Evolutionary conservation across 2,888 invertebrate genomes (phyloP).

Genomic region (Asteroscopus sphinx): DNA sequence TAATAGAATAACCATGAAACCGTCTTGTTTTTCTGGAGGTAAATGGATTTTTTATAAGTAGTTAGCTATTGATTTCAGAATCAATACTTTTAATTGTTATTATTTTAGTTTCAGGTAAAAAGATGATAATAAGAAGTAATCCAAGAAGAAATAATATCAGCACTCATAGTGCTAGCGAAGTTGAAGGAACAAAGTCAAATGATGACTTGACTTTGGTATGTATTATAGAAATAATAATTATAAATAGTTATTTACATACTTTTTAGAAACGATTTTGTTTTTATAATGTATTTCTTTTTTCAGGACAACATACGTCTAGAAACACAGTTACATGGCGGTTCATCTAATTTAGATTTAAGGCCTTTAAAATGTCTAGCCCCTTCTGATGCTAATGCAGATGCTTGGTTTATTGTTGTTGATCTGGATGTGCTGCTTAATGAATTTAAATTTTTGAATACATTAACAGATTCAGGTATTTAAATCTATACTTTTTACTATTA

Average conservation of each 20-base stretch:
- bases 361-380: conserved; percentile 63
- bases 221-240: not conserved
- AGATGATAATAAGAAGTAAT: not conserved
- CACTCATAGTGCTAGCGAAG: conserved; percentile 1
- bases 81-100: too few species aligned
- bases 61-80: too few species aligned
- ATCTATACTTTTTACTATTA: too few species aligned
- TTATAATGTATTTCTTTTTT: conserved; percentile 13
- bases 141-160: conserved; percentile 1
- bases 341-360: conserved; percentile 59
- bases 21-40: conserved; percentile 41
- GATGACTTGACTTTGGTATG: conserved; percentile 14
- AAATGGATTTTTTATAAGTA: conserved; percentile 16
- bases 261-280: not conserved
- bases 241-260: not conserved
- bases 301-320: conserved; percentile 30
- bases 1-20: conserved; percentile 44
- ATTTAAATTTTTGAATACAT: conserved; percentile 66
- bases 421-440: conserved; percentile 69
- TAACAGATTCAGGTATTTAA: conserved; percentile 74
- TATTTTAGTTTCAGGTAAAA: conserved; percentile 26
- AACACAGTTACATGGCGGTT: conserved; percentile 18
- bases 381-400: conserved; percentile 47
- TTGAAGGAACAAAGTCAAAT: conserved; percentile 20
- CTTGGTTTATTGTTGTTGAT: conserved; percentile 78